Percentiles rank a stretch among this genome's conserved stretches.
Evolutionary conservation across 2,797 vertebrate species (phyloP).

Genomic region (Antrozous pallidus): DNA sequence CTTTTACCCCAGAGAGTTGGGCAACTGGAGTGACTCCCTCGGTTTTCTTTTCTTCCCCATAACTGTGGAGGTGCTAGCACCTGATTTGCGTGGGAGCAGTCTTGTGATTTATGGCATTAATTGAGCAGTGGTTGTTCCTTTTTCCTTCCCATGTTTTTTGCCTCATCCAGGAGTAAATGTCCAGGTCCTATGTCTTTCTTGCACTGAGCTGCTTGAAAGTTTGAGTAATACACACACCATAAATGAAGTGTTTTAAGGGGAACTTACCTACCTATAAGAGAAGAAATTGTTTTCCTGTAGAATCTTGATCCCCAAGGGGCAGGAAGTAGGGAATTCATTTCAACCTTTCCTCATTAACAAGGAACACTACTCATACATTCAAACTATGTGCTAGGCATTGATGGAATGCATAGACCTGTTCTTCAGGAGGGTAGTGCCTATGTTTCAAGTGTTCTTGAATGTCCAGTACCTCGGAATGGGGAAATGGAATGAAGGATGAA

Average conservation of each 20-base stretch:
- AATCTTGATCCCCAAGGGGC: neutral
- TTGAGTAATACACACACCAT: neutral
- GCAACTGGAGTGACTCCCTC: neutral
- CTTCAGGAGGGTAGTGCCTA: neutral
- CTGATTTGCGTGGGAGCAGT: slow-evolving; percentile 44
- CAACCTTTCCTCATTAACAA: neutral
- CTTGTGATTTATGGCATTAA: neutral
- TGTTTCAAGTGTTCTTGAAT: neutral
- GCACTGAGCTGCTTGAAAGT: neutral
- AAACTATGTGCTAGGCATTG: neutral
- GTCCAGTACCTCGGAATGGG: neutral
- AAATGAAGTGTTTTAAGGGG: neutral
- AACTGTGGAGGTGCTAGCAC: neutral
- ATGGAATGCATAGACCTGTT: neutral
- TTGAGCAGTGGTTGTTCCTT: slow-evolving; percentile 23
- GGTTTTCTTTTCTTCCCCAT: neutral
- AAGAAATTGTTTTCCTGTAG: neutral
- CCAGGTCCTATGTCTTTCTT: neutral
- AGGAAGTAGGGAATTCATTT: neutral
- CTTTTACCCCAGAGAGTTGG: neutral
- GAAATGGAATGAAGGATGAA: slow-evolving; percentile 6
- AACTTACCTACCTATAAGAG: neutral
- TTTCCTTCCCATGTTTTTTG: slow-evolving; percentile 23
- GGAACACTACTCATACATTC: neutral
- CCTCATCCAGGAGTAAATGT: neutral